These are phyloP conservation scores for Congeria kusceri DNA, from an alignment of 2,888 invertebrate genomes.

Conservation along the genomic window DNA sequence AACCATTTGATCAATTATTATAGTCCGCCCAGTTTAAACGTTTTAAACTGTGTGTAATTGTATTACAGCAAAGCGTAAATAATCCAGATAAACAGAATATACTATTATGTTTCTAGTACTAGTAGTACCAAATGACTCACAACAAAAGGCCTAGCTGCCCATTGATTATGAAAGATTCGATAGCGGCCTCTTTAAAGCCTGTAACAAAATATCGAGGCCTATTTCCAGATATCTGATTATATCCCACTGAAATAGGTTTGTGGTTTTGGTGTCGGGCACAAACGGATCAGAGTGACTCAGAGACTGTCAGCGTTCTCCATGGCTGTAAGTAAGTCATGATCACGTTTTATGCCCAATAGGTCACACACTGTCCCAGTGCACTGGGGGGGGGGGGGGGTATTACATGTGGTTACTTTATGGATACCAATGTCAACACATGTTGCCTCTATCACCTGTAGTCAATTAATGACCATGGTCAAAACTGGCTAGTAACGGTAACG, in stretches of 20 bases:
- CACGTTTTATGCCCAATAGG: no score
- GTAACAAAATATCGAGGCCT: slow-evolving; percentile 28
- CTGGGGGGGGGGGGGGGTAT: no score
- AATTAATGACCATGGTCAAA: no score
- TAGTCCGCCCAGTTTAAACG: neutral
- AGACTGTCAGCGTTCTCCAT: no score
- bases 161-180: no score
- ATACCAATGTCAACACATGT: no score
- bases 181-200: slow-evolving; percentile 3
- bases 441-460: no score
- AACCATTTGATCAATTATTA: neutral
- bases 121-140: neutral
- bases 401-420: no score
- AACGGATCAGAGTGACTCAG: no score
- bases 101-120: neutral
- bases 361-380: no score
- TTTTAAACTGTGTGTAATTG: neutral
- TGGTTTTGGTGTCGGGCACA: neutral
- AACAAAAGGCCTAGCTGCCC: neutral
- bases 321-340: no score
- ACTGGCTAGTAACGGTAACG: no score
- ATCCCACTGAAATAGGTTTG: neutral
- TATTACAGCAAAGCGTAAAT: slow-evolving; percentile 4
- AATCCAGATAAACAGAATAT: slow-evolving; percentile 1
- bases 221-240: slow-evolving; percentile 23